These are phyloP conservation scores for Corvus moneduloides DNA, from an alignment of 2,113 vertebrate genomes.

Conservation along the genomic window DNA sequence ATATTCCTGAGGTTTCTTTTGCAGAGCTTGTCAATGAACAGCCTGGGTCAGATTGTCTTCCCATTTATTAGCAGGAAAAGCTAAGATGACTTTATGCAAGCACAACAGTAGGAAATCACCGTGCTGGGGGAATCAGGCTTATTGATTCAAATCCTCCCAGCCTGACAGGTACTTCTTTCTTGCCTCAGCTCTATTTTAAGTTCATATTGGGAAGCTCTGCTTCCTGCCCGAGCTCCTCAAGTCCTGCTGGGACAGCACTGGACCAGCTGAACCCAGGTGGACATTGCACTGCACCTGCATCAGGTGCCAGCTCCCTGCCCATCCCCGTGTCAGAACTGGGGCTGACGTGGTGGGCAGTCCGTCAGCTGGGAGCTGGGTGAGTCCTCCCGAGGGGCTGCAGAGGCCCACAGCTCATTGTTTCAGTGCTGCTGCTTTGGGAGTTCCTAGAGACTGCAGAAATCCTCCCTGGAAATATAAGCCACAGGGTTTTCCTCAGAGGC, in stretches of 20 bases:
- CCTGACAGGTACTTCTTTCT: not conserved
- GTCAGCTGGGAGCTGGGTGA: not conserved
- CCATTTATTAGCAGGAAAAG: constrained; percentile 9
- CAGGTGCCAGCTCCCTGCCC: not conserved
- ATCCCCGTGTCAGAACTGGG: accelerated
- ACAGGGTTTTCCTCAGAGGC: not conserved
- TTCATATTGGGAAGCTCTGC: not conserved
- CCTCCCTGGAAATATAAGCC: not conserved
- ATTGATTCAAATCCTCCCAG: not conserved
- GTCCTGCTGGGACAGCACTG: not conserved
- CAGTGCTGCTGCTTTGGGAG: not conserved
- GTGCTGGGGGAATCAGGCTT: not conserved
- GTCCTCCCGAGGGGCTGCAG: not conserved
- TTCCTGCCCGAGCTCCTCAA: not conserved
- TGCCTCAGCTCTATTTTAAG: not conserved
- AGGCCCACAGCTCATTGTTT: accelerated
- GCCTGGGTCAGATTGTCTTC: constrained; percentile 23
- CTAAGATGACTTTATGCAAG: not conserved
- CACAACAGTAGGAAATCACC: constrained; percentile 12
- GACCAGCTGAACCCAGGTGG: not conserved
- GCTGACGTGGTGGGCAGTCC: not conserved
- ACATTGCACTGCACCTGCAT: accelerated
- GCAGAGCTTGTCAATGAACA: constrained; percentile 50
- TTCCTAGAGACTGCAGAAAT: not conserved
- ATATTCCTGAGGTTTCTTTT: constrained; percentile 49